phyloP scores from a whole-genome alignment of 2,113 vertebrate species.

The Hemibagrus wyckioides region DNA sequence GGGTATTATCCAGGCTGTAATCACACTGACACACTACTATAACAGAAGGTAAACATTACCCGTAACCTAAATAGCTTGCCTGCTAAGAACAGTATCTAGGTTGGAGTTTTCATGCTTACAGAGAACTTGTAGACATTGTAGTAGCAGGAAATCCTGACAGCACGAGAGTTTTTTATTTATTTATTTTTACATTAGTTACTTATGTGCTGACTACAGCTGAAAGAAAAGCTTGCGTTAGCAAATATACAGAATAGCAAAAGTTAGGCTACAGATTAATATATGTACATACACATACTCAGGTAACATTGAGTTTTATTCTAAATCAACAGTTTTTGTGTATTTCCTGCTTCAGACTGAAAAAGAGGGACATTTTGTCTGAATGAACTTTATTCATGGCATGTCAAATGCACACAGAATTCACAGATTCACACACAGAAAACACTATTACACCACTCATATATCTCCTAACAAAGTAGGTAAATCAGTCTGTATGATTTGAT shows the following conservation, averaged over 20 bases:
- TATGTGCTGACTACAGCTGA: not conserved
- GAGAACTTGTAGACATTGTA: not conserved
- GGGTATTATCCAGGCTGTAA: not conserved
- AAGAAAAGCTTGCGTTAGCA: not conserved
- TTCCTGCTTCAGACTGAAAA: not conserved
- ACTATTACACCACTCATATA: not conserved
- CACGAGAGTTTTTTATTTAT: not conserved
- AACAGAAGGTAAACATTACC: not conserved
- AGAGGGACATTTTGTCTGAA: not conserved
- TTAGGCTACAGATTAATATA: not conserved
- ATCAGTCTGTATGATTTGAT: not conserved
- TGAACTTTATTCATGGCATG: not conserved
- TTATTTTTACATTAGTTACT: not conserved
- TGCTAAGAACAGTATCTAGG: not conserved
- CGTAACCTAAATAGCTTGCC: not conserved
- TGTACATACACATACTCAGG: not conserved
- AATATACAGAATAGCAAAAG: not conserved
- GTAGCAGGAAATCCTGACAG: not conserved
- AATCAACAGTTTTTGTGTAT: not conserved
- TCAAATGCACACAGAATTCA: not conserved
- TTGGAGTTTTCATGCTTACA: not conserved
- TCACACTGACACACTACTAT: not conserved
- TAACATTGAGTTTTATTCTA: not conserved
- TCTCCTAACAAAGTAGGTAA: too few relatives aligned
- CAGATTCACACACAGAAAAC: not conserved